Base-by-base conservation (phyloP, 2,113 vertebrate genomes). In the Pogona vitticeps region DNA sequence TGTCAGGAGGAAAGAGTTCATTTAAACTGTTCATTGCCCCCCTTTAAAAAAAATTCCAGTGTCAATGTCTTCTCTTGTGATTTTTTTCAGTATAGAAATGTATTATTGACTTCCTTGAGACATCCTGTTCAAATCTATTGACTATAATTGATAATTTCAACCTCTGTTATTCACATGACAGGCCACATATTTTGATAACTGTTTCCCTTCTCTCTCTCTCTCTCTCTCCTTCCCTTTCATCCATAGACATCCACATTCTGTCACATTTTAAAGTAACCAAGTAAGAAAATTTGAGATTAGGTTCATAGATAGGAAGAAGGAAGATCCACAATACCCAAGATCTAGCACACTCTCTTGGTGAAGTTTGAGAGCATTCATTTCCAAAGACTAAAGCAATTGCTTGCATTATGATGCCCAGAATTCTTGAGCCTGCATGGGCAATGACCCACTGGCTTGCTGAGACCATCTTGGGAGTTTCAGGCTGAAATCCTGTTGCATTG, bases 41-140 rank as follows among this genome's bases (percentile, higher is more conserved):
- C 40, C 1, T 63, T 65, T 76, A 61, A 31, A 21, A n/a, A 56
- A 86, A 81, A 13, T 63, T 82, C 89, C 87, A 82, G 78, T 79
- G 87, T 89, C 86, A 23, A 20, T 76, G 31, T 93, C 23, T 78
- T 90, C 84, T 76, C 87, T 46, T 89, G 26, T 52, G 86, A 86
- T 77, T 59, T 13, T 65, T 91, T 94, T 93, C 83, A 91, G 88
- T 76, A 89, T 86, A 89, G 80, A 71, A 78, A 91, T 88, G 28
- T 89, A 88, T 92, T 92, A 95, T 85, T 93, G 92, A 76, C 82
- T 91, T 91, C 76, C n/a, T 88, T 83, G 88, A 85, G 88, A 33
- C 58, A 71, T n/a, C 86, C 83, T 40, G n/a, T 56, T 85, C 73
- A 92, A 40, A 77, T 90, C 31, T 86, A 78, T 88, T 86, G 78